Conservation (phyloP, 2,888 invertebrate species). For the Cepaea hortensis region DNA sequence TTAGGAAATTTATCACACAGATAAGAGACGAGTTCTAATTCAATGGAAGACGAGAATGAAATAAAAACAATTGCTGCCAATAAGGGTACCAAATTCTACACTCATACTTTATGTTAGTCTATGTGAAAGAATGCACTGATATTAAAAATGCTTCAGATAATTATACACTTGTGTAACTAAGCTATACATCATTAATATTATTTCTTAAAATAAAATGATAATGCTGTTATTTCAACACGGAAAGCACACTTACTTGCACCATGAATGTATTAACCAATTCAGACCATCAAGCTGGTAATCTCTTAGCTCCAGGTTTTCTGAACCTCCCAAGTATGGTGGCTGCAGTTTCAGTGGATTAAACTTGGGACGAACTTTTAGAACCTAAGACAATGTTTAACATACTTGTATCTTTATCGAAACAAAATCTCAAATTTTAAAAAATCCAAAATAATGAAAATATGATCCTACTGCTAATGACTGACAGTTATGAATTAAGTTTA, state of each 20-base stretch:
- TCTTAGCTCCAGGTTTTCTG: conserved; percentile 84
- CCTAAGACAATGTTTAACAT: conserved; percentile 54
- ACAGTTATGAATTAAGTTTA: not conserved
- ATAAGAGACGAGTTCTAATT: too few relatives aligned
- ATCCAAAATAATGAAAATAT: not conserved
- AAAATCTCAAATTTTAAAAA: not conserved
- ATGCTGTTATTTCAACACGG: too few relatives aligned
- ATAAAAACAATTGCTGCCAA: too few relatives aligned
- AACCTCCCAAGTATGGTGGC: conserved; percentile 89
- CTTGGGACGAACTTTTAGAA: conserved; percentile 88
- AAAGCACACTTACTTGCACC: conserved; percentile 82
- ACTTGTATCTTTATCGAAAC: not conserved
- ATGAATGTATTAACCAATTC: conserved; percentile 98
- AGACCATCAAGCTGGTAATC: conserved; percentile 99
- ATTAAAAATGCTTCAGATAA: too few relatives aligned
- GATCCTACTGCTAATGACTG: not conserved
- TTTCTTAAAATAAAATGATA: too few relatives aligned
- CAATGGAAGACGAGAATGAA: too few relatives aligned
- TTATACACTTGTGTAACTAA: too few relatives aligned
- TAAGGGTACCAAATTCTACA: too few relatives aligned
- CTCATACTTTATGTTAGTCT: too few relatives aligned
- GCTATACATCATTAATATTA: too few relatives aligned
- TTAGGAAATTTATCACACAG: too few relatives aligned
- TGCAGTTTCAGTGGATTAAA: conserved; percentile 93
- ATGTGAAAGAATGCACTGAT: too few relatives aligned